phyloP scores from a whole-genome alignment of 2,113 vertebrate genomes.

The Lampris incognitus region DNA sequence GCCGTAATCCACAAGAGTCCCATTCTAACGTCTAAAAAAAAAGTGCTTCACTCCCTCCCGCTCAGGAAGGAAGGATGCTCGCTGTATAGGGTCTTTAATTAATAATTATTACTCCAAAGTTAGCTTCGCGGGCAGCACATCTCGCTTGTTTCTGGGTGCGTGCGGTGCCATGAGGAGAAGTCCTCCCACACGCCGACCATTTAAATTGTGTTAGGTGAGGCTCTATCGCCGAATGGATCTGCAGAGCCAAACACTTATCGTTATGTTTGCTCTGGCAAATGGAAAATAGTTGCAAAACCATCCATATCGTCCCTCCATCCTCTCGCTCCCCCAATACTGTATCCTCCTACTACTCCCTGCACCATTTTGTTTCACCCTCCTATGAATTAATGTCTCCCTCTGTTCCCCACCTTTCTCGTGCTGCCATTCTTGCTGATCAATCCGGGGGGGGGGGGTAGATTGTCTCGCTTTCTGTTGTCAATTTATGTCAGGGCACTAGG shows the following conservation, averaged over 20 bases:
- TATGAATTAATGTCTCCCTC: neutral
- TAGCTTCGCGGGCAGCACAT: neutral
- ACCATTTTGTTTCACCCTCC: neutral
- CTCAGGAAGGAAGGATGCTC: conserved; percentile 14
- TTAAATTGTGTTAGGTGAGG: conserved; percentile 48
- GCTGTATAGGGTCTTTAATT: conserved; percentile 27
- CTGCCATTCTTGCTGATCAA: conserved; percentile 56
- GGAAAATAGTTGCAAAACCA: conserved; percentile 49
- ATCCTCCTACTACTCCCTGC: conserved; percentile 32
- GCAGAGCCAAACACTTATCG: conserved; percentile 60
- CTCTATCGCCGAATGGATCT: conserved; percentile 63
- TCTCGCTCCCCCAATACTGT: conserved; percentile 21
- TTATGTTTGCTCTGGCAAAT: conserved; percentile 73
- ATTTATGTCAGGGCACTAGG: conserved; percentile 73
- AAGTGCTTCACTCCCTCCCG: conserved; percentile 27
- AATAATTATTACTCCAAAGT: conserved; percentile 25
- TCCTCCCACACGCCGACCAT: conserved; percentile 41
- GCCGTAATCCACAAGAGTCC: conserved; percentile 14
- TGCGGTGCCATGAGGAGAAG: conserved; percentile 8
- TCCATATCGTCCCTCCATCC: conserved; percentile 23
- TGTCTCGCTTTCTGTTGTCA: conserved; percentile 71
- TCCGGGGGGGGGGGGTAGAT: conserved; percentile 69
- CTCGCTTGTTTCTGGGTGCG: neutral
- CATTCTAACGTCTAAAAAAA: conserved; percentile 39
- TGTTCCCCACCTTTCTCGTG: conserved; percentile 36